These are phyloP conservation scores for Eupeodes luniger DNA, from an alignment of 2,888 invertebrate species.

Conservation along the genomic window DNA sequence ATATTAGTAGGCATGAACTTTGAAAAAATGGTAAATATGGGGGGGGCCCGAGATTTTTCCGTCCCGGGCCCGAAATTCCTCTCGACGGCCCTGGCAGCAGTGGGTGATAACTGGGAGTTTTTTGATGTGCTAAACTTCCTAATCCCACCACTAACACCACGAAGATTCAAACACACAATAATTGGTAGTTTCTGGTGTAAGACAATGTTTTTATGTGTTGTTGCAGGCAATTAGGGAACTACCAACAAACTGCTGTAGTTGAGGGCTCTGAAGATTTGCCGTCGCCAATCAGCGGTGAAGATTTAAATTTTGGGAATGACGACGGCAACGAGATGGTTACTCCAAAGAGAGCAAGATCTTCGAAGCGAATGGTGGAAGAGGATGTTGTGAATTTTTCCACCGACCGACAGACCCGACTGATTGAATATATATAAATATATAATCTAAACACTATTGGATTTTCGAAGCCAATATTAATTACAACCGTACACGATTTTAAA, in stretches of 20 bases:
- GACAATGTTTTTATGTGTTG: background rate
- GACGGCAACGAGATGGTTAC: background rate
- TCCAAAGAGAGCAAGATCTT: conserved; percentile 1
- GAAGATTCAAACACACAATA: conserved; percentile 5
- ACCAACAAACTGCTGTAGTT: background rate
- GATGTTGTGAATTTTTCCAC: too few species aligned
- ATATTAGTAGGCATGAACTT: too few species aligned
- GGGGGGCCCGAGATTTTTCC: too few species aligned
- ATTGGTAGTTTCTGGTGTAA: background rate
- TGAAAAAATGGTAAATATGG: too few species aligned
- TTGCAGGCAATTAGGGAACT: background rate
- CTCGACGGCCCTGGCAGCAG: too few species aligned
- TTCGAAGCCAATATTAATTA: too few species aligned
- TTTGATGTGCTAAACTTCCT: background rate
- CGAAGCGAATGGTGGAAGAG: background rate
- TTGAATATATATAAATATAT: too few species aligned
- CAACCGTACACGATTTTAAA: too few species aligned
- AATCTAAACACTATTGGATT: too few species aligned
- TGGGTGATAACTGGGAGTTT: conserved; percentile 5
- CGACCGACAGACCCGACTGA: too few species aligned
- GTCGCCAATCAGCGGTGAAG: too few species aligned
- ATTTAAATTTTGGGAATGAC: background rate
- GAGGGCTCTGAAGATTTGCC: background rate
- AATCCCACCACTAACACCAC: conserved; percentile 6
- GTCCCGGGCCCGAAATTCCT: too few species aligned